Evolutionary conservation across 2,888 invertebrate species (phyloP).

Genomic region (Eugnorisma glareosa): DNA sequence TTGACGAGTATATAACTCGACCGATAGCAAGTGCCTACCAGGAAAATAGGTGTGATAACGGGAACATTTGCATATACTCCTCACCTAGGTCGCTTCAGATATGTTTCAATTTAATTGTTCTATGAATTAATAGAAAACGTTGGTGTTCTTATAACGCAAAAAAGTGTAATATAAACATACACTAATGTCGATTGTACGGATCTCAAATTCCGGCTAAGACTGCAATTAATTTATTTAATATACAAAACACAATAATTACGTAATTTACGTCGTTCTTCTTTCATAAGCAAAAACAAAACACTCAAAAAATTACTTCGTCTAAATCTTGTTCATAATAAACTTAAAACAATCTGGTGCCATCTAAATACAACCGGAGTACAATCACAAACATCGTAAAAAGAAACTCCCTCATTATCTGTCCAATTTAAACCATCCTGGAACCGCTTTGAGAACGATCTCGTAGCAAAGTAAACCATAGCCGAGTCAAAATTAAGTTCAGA

Average conservation of each 20-base stretch:
- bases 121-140: conserved; percentile 35
- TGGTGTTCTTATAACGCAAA: conserved; percentile 3
- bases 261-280: conserved; percentile 44
- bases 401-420: conserved; percentile 75
- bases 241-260: conserved; percentile 38
- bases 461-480: conserved; percentile 57
- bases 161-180: conserved; percentile 11
- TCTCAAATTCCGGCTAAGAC: conserved; percentile 45
- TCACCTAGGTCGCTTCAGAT: conserved; percentile 45
- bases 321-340: conserved; percentile 58
- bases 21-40: conserved; percentile 81
- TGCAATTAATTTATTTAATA: conserved; percentile 35
- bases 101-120: conserved; percentile 33
- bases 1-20: conserved; percentile 70
- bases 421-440: conserved; percentile 74
- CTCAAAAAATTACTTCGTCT: conserved; percentile 49
- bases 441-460: conserved; percentile 53
- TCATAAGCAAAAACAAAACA: conserved; percentile 50
- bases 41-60: conserved; percentile 85
- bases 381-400: conserved; percentile 73
- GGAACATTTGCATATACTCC: conserved; percentile 73
- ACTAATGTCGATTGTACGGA: background rate
- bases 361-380: conserved; percentile 66
- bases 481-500: conserved; percentile 58
- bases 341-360: conserved; percentile 60